Percentiles rank a stretch among this genome's conserved stretches.
Conservation (phyloP, 2,113 vertebrate species). For the Toxotes chatareus region DNA sequence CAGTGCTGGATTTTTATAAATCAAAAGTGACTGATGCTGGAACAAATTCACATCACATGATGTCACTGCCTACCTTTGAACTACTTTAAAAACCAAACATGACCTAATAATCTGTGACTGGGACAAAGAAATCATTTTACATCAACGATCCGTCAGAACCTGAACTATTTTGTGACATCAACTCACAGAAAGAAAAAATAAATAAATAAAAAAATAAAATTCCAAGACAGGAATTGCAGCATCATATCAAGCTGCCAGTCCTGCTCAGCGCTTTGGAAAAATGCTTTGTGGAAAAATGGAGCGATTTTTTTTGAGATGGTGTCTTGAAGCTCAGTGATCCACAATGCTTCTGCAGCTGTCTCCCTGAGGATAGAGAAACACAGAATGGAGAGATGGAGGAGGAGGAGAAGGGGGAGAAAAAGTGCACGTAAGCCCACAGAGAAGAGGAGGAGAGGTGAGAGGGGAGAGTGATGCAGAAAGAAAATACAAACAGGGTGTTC, state of each 20-base stretch:
- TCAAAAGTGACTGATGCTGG: background rate
- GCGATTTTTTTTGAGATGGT: conserved; percentile 62
- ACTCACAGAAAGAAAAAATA: background rate
- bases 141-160: conserved; percentile 58
- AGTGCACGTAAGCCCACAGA: conserved; percentile 35
- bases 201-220: background rate
- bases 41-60: conserved; percentile 1
- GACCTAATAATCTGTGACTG: conserved; percentile 35
- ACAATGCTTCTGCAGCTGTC: conserved; percentile 68
- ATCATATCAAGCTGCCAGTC: conserved; percentile 38
- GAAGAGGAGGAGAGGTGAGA: conserved; percentile 44
- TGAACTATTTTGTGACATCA: conserved; percentile 32
- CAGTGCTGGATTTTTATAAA: conserved; percentile 11
- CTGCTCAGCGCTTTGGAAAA: conserved; percentile 45
- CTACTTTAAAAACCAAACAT: background rate
- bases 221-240: conserved; percentile 29
- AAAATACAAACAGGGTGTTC: conserved; percentile 56
- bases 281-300: conserved; percentile 48
- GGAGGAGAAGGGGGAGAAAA: conserved; percentile 16
- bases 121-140: conserved; percentile 25
- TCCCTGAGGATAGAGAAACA: conserved; percentile 71
- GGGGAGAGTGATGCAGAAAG: conserved; percentile 53
- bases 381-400: conserved; percentile 24
- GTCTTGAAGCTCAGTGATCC: conserved; percentile 79
- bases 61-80: background rate